Conservation (phyloP, 2,888 invertebrate species). For the Xestia c-nigrum region DNA sequence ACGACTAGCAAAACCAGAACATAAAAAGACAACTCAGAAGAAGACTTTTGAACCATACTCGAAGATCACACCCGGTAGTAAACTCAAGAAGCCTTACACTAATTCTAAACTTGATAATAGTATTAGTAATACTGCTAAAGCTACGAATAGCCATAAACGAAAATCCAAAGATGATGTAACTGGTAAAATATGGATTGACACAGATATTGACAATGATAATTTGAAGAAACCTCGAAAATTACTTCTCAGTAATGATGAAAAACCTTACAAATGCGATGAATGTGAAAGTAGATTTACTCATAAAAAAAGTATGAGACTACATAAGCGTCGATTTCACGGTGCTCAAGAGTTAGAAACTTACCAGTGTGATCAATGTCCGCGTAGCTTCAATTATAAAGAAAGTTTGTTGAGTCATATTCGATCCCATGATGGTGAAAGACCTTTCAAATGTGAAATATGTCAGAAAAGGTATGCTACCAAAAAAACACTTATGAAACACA, state of each 20-base stretch:
- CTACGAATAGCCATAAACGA: neutral
- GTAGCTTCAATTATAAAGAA: neutral
- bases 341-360: neutral
- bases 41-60: too few species aligned
- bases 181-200: neutral
- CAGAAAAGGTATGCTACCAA: neutral
- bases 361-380: neutral
- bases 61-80: neutral
- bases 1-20: neutral
- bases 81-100: neutral
- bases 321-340: neutral
- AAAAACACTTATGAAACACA: neutral
- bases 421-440: neutral
- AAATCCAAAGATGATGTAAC: too few species aligned
- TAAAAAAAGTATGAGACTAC: neutral
- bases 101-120: neutral
- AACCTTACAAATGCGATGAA: neutral
- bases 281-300: neutral
- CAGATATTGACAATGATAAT: neutral
- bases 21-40: neutral
- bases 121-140: neutral
- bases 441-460: constrained; percentile 5
- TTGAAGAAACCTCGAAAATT: neutral
- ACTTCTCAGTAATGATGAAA: neutral
- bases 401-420: neutral